Evolutionary conservation across 2,888 invertebrate genomes (phyloP), one percentile per base, ranked within the genome.

Genomic region (Erebia ligea): DNA sequence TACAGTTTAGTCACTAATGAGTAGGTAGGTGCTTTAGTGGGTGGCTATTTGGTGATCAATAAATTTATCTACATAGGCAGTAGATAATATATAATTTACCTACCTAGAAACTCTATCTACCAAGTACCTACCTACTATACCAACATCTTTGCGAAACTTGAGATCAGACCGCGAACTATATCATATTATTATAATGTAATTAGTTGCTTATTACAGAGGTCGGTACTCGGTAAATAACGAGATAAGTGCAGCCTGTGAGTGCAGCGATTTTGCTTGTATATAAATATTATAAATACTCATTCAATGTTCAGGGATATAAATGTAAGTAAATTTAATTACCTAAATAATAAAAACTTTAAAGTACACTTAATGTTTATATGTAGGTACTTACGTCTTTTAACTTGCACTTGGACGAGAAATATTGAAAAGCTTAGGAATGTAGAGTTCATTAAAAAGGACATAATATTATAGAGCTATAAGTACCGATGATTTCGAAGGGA

Each of bases 391-490:
- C 6, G 34, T 34, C 6, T 34, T 34, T 15, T 21, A 57, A 45
- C 25, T 67, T 50, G 67, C 48, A 58, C 57, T 42, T 57, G 45
- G 45, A 57, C 19, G 45, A 66, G n/a, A 67, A 59, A 59, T 34
- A 58, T 67, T 50, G 19, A 59, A 52, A 25, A 8, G 21, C n/a
- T 21, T 54, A 56, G 42, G 3, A 25, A 62, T 45, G 17, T 21
- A 45, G 71, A 76, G 76, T 73, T 73, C 69, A 64, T 75, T 78
- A 76, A 74, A 78, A 77, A 76, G 76, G 76, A 73, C 71, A 8
- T 48, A 34, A 34, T 40, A 61, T 56, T 19, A n/a, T 42, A 67
- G 17, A 48, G 15, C 64, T 57, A 6, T 34, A 34, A 34, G 34
- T 34, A 67, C 52, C 50, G 56, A 64, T 45, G 45, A 70, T 72